These are phyloP conservation scores for Propithecus deckenii DNA, from an alignment of 2,797 vertebrate species.

Conservation along the genomic window DNA sequence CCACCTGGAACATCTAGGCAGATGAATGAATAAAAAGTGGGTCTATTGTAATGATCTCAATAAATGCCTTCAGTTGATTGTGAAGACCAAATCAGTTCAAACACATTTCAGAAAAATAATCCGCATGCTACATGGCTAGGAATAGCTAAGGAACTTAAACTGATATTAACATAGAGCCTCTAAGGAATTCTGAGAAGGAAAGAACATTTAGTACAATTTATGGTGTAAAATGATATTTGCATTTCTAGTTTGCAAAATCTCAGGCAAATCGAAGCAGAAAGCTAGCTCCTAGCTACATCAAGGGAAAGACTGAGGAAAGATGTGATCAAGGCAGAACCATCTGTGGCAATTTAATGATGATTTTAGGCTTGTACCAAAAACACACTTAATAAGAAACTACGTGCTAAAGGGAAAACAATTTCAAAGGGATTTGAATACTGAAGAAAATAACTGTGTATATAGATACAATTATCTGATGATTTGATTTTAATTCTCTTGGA, in stretches of 20 bases:
- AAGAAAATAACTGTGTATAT: slow-evolving; percentile 70
- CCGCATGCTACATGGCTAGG: background rate
- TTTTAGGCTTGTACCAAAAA: slow-evolving; percentile 53
- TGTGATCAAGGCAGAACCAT: slow-evolving; percentile 40
- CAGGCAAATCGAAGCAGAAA: slow-evolving; percentile 47
- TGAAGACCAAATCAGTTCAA: background rate
- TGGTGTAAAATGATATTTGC: slow-evolving; percentile 52
- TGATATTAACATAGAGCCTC: background rate
- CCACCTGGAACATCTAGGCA: background rate
- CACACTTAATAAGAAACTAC: slow-evolving; percentile 71
- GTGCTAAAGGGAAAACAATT: slow-evolving; percentile 73
- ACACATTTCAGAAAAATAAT: background rate
- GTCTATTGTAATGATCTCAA: slow-evolving; percentile 26
- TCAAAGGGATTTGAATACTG: slow-evolving; percentile 57
- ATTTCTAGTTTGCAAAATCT: slow-evolving; percentile 53
- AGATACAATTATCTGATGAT: slow-evolving; percentile 66
- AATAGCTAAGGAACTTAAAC: background rate
- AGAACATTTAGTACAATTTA: slow-evolving; percentile 35
- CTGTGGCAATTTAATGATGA: slow-evolving; percentile 69
- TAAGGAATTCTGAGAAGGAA: slow-evolving; percentile 1
- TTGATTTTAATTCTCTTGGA: slow-evolving; percentile 66
- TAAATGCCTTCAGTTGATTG: background rate
- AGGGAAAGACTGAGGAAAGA: slow-evolving; percentile 30
- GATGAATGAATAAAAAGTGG: background rate
- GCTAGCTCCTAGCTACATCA: slow-evolving; percentile 22